Percentiles rank a stretch among this genome's conserved stretches.
phyloP scores from a whole-genome alignment of 1,140 invertebrate species.

The Rhynchophorus ferrugineus region DNA sequence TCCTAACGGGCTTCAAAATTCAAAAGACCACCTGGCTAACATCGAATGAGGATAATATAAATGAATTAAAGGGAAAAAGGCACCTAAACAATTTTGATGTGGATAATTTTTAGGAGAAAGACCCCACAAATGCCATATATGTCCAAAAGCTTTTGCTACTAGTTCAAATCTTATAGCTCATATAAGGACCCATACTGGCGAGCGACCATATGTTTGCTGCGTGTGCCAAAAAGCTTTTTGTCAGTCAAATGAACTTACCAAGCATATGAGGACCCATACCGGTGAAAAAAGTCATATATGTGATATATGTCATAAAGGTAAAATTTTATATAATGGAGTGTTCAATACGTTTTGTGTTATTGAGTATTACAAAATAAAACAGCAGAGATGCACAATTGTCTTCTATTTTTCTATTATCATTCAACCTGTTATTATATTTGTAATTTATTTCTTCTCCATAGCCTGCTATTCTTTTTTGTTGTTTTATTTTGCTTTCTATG shows the following conservation, averaged over 20 bases:
- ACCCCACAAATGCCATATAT: constrained; percentile 48
- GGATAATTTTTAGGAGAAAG: constrained; percentile 39
- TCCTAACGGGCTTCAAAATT: not conserved
- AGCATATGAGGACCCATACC: constrained; percentile 43
- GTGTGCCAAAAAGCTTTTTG: constrained; percentile 44
- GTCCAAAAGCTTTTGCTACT: constrained; percentile 48
- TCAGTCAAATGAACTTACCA: constrained; percentile 41
- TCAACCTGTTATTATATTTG: too few relatives aligned
- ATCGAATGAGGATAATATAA: not conserved
- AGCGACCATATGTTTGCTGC: constrained; percentile 42
- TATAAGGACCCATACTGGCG: constrained; percentile 47
- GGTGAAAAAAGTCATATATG: constrained; percentile 46
- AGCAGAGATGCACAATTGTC: not conserved
- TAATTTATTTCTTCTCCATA: too few relatives aligned
- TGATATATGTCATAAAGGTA: constrained; percentile 41
- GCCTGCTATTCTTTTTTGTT: too few relatives aligned
- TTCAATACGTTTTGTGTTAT: not conserved
- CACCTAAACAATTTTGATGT: not conserved
- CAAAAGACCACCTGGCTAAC: not conserved
- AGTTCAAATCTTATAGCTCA: constrained; percentile 48
- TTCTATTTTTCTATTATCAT: constrained; percentile 1
- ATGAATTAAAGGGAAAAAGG: not conserved
- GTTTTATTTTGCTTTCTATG: too few relatives aligned
- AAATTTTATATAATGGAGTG: not conserved
- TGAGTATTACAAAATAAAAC: not conserved